Base-by-base conservation (phyloP, 23 tunicate genomes). In the Aplidium turbinatum region DNA sequence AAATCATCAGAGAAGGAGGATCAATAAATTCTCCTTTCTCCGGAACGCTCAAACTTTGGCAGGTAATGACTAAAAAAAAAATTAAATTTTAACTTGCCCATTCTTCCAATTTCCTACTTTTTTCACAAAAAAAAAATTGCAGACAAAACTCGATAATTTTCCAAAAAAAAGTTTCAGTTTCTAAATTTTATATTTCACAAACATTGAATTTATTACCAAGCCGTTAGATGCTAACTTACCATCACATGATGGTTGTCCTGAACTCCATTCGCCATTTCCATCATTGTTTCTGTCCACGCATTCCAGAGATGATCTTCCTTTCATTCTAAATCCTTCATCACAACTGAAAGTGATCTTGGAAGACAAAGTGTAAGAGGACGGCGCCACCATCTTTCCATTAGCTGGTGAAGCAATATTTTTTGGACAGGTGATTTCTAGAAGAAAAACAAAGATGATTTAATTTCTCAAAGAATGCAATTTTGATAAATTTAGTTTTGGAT, bases 201-300 rank as follows among this genome's bases (percentile, higher is more conserved):
- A 20, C 13, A n/a, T 19, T 20, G 21, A 16, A 0, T 20, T 57
- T 22, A 57, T 16, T 20, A 19, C 13, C n/a, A n/a, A 11, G 4
- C 6, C 60, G 23, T 25, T 54, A 18, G 60, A 4, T 54, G 6
- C 13, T 4, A 18, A 76, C 85, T 58, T 47, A 80, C 85, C 48
- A 39, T 57, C 68, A 32, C 85, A 80, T n/a, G 60, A 6, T 40
- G 85, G 85, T 9, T 53, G 57, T 39, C 26, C 30, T 0, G 31
- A 40, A 45, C 57, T 33, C 90, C 90, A 84, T 36, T 68, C 68
- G 1, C 82, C 82, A 30, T 36, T 45, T 1, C 68, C 85, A 27
- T 80, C 74, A 1, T 33, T 28, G 31, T 80, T 56, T 23, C 19
- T 35, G 23, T 80, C 85, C 1, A 53, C 35, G 52, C 83, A 78